Base-by-base conservation (phyloP, 2,797 vertebrate genomes). In the Aphelocoma californica region DNA sequence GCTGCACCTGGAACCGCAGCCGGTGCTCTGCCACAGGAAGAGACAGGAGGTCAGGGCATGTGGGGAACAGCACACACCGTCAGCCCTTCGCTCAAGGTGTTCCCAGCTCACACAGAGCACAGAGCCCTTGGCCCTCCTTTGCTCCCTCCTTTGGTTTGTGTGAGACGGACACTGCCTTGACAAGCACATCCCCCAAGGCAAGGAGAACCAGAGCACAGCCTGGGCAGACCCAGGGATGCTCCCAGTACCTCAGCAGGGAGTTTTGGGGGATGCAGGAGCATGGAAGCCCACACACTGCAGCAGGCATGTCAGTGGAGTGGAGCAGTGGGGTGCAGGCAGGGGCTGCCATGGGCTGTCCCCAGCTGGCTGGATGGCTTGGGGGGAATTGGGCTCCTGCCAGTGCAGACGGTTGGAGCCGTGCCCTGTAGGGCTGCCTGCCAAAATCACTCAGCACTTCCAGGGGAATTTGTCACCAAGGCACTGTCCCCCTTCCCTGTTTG, bases 1-100 rank as follows among this genome's bases (percentile, higher is more conserved):
- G 98, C n/a, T 99, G 99, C 95, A 98, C 98, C 58, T 99, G 98
- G 97, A 99, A 99, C 82, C 97, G 98, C 85, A 99, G 98, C 54
- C 97, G 98, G 38, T 99, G 99, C 97, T 99, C 99, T 99, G 97
- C 13, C 42, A 3, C n/a, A 26, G 2, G 74, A 62, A 64, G 87
- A 96, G 82, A 92, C 3, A 8, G 71, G n/a, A 1, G 3, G 54
- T 95, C 42, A 54, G 28, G 47, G 10, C 0, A 0, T 1, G 3
- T 2, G 4, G 57, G 48, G 45, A 70, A 57, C 3, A 4, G 54
- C 32, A 31, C 19, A 51, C 28, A 1, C 62, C 1, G 1, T 21
- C 38, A 67, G 45, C 45, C 20, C 70, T 64, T 67, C 0, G 0
- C 34, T 69, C 5, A 2, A 44, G 18, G 16, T 5, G 6, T 14